Conservation (phyloP, 2,888 invertebrate genomes). For the Eupeodes latifasciatus region DNA sequence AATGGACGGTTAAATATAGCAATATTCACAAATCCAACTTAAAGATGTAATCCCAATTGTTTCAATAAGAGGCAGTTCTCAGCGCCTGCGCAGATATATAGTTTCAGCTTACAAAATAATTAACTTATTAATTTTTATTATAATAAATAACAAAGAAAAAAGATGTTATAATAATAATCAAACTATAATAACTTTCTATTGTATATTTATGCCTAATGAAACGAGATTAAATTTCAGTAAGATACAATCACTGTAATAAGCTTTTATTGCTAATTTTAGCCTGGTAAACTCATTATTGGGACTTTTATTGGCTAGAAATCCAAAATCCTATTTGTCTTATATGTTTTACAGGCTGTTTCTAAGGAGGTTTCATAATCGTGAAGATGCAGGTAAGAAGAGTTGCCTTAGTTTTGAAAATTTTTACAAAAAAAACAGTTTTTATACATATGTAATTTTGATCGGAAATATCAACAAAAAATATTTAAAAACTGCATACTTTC, state of each 20-base stretch:
- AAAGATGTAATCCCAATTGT: constrained; percentile 73
- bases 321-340: too few species aligned
- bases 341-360: too few species aligned
- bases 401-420: too few species aligned
- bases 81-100: constrained; percentile 73
- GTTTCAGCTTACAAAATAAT: constrained; percentile 75
- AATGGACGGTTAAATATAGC: constrained; percentile 62
- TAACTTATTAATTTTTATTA: constrained; percentile 76
- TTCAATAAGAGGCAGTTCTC: constrained; percentile 69
- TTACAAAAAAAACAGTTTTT: too few species aligned
- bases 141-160: constrained; percentile 68
- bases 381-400: too few species aligned
- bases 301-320: background rate
- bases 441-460: too few species aligned
- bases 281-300: background rate
- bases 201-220: constrained; percentile 75
- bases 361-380: too few species aligned
- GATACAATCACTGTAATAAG: constrained; percentile 52
- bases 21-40: constrained; percentile 75
- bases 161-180: constrained; percentile 69
- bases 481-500: too few species aligned
- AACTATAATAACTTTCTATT: constrained; percentile 75
- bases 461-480: too few species aligned
- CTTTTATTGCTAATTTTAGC: constrained; percentile 35
- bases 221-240: constrained; percentile 76